These are phyloP conservation scores for Bradypodion ventrale DNA, from an alignment of 2,797 vertebrate genomes.

Conservation along the genomic window DNA sequence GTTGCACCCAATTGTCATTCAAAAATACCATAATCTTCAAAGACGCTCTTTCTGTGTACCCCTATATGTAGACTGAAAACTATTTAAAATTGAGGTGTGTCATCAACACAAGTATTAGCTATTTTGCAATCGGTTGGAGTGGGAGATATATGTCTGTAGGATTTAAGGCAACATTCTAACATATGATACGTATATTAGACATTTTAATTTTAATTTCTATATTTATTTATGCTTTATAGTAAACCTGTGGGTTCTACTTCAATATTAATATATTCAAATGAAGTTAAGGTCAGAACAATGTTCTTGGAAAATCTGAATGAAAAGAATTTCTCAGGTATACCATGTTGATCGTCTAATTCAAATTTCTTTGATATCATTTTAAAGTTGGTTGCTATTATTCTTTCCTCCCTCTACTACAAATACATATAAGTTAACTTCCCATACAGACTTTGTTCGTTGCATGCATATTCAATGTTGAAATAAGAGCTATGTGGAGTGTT, in stretches of 20 bases:
- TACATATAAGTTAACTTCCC: slow-evolving; percentile 63
- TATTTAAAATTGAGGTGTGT: background rate
- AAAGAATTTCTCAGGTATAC: background rate
- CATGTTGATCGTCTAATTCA: background rate
- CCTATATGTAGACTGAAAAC: background rate
- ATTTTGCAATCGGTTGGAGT: background rate
- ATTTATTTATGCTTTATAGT: slow-evolving; percentile 3
- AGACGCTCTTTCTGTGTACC: too few species aligned
- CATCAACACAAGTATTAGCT: background rate
- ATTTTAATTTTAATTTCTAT: slow-evolving; percentile 3
- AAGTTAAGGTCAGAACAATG: background rate
- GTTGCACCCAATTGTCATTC: too few species aligned
- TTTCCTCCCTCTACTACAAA: slow-evolving; percentile 65
- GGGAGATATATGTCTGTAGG: background rate
- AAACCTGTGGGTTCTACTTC: background rate
- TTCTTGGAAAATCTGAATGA: background rate
- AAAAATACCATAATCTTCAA: too few species aligned
- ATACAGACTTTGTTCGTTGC: slow-evolving; percentile 66
- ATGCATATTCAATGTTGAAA: slow-evolving; percentile 77
- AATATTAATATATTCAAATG: background rate
- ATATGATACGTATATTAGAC: background rate
- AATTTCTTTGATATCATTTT: slow-evolving; percentile 12
- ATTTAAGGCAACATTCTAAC: background rate
- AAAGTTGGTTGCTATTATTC: slow-evolving; percentile 43
- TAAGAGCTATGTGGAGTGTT: slow-evolving; percentile 53